A percentile compares a stretch with the other conserved stretches of the same genome.
These are phyloP conservation scores for Apis laboriosa DNA, from an alignment of 1,140 invertebrate species.

Conservation along the genomic window DNA sequence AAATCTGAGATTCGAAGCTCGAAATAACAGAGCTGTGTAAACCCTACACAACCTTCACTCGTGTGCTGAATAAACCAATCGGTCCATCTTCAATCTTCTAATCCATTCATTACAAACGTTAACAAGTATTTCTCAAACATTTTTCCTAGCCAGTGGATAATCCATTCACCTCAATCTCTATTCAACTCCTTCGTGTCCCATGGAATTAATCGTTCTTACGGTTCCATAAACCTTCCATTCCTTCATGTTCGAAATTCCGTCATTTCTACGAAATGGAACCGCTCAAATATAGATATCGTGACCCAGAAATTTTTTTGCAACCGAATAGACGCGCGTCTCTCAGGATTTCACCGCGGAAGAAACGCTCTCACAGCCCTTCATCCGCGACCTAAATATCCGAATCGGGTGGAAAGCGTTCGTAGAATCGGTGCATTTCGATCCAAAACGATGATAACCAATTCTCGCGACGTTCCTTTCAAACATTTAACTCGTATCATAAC, in stretches of 20 bases:
- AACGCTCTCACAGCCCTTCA: constrained; percentile 10
- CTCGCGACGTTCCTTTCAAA: no score
- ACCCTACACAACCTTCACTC: no score
- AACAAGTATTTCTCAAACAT: no score
- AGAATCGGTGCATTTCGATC: constrained; percentile 5
- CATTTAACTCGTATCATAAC: no score
- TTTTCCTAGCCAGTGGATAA: no score
- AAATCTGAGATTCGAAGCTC: no score
- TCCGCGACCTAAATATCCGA: constrained; percentile 20
- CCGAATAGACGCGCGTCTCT: constrained; percentile 4
- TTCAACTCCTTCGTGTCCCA: no score
- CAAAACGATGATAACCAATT: constrained; percentile 4
- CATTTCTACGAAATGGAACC: not conserved
- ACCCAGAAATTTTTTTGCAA: not conserved
- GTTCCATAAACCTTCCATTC: constrained; percentile 31
- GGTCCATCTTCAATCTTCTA: no score
- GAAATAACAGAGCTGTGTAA: no score
- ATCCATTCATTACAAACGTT: no score
- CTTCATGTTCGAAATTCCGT: not conserved
- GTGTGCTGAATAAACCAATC: no score
- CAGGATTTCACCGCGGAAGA: constrained; percentile 28
- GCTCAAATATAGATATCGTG: constrained; percentile 14
- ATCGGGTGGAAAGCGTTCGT: constrained; percentile 7
- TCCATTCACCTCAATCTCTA: not conserved
- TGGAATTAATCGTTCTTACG: not conserved